Base-by-base conservation (phyloP, 1,140 invertebrate genomes). In the Drosophila bocki region DNA sequence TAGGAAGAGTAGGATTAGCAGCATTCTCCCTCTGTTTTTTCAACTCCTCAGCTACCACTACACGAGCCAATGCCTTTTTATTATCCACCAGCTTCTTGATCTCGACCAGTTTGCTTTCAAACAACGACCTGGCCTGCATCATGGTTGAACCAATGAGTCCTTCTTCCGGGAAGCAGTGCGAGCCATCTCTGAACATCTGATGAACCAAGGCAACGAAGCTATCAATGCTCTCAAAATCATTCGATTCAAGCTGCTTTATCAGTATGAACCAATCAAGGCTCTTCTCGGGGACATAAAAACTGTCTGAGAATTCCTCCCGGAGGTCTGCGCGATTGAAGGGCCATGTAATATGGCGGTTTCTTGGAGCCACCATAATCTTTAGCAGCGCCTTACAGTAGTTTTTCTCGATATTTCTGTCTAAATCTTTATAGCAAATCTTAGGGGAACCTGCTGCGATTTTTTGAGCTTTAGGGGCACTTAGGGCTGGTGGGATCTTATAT, bases 251-350 rank as follows among this genome's bases (percentile, higher is more conserved):
- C 6, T 33, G 0, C 1, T 51, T n/a, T 9, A 4, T 11, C 3
- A 51, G 48, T 17, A 3, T 17, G 26, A n/a, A 33, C 48, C 48
- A 51, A 12, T 51, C 29, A 2, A 51, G 48, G 2, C 32, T 17
- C 5, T 51, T 33, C 11, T 17, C 11, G 29, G 48, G 48, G 6
- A 17, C n/a, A 51, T 33, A 3, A 2, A 7, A 3, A 1, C 2
- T 12, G 26, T 50, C 26, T 5, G 48, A n/a, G 15, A 32, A 50
- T 1, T 32, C 2, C 4, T 12, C 6, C 2, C 48, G 15, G 9
- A 50, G 48, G 3, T 51, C 29, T 7, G 50, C 50, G 7, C 50
- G 50, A 51, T 51, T 51, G n/a, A 51, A 51, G n/a, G 50, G 50
- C 50, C 50, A 51, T 7, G 50, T 33, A 1, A 33, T 7, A 6